Percentiles rank a stretch among this genome's conserved stretches.
These are phyloP conservation scores for Tragelaphus strepsiceros DNA, from an alignment of 2,113 vertebrate species.

Conservation along the genomic window DNA sequence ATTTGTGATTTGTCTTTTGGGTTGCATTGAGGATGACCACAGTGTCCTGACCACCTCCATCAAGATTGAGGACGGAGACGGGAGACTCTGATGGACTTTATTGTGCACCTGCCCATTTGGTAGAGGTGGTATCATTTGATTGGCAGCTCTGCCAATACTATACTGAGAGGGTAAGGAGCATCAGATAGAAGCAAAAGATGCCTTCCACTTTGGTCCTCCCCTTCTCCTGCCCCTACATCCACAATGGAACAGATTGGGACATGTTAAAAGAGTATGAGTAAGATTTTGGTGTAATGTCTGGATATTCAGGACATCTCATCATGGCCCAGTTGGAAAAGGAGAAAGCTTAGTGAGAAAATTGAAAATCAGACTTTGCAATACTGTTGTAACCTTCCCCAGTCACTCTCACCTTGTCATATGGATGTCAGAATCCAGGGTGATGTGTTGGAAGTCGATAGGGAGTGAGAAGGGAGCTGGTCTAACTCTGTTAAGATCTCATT, in stretches of 20 bases:
- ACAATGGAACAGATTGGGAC: accelerated
- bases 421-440: neutral
- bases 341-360: neutral
- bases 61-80: accelerated
- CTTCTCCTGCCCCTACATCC: accelerated
- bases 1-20: neutral
- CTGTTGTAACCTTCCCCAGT: neutral
- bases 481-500: neutral
- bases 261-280: neutral
- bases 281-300: neutral
- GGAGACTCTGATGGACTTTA: neutral
- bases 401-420: neutral
- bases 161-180: neutral
- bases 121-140: neutral
- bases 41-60: neutral
- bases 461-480: neutral
- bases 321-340: neutral
- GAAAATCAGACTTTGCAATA: neutral
- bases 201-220: neutral
- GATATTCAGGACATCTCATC: neutral
- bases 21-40: neutral
- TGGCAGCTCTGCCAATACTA: neutral
- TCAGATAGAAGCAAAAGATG: neutral
- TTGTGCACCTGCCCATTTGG: neutral
- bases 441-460: neutral